Evolutionary conservation across 2,113 vertebrate genomes (phyloP).

Genomic region (Perccottus glenii): DNA sequence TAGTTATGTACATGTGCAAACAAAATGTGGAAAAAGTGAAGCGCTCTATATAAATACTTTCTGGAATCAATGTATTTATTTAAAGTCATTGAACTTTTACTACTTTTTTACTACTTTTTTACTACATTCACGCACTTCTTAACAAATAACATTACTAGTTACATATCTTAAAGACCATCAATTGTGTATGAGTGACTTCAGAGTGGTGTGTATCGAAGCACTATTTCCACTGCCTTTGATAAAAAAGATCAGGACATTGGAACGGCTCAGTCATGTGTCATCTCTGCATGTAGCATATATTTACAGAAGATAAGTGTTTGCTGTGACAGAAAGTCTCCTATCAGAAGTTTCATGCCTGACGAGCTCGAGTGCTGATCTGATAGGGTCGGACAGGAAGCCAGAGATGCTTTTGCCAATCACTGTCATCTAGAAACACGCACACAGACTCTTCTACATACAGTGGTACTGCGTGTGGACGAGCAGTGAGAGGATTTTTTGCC

Average conservation of each 20-base stretch:
- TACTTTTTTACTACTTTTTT: no score
- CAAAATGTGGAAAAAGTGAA: no score
- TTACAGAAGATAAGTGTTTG: slow-evolving; percentile 48
- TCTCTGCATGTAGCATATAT: slow-evolving; percentile 35
- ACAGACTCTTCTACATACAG: slow-evolving; percentile 24
- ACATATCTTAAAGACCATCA: no score
- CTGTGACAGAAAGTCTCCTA: slow-evolving; percentile 21
- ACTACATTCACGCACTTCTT: no score
- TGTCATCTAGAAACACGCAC: slow-evolving; percentile 48
- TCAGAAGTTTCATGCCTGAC: slow-evolving; percentile 36
- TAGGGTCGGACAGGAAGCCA: slow-evolving; percentile 53
- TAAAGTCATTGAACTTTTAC: no score
- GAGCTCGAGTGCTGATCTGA: slow-evolving; percentile 63
- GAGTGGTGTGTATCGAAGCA: not conserved
- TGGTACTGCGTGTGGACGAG: slow-evolving; percentile 24
- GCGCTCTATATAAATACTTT: no score
- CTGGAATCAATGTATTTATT: no score
- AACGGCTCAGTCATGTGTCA: slow-evolving; percentile 17
- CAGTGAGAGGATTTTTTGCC: slow-evolving; percentile 52
- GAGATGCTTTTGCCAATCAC: slow-evolving; percentile 56
- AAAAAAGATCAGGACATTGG: slow-evolving; percentile 28
- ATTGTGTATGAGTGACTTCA: no score
- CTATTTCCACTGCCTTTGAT: slow-evolving; percentile 3
- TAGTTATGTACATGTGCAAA: no score
- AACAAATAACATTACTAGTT: no score